Evolutionary conservation across 2,797 vertebrate species (phyloP), one percentile per base, ranked within the genome.

Genomic region (Paedocypris micromegethes): DNA sequence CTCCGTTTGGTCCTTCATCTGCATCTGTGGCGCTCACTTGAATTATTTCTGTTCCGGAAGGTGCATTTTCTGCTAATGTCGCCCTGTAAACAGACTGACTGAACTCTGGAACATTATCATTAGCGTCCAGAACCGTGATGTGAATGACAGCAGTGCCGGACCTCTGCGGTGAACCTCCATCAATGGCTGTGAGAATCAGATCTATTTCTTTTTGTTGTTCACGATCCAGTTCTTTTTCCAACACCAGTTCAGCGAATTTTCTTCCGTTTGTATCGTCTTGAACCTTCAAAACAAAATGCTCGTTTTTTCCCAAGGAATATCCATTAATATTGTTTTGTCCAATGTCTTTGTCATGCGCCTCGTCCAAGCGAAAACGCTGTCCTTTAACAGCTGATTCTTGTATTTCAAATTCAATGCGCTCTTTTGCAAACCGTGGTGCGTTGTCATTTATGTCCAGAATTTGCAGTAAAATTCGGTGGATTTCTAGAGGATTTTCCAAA

Each of bases 271-370:
- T n/a, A 0, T 6, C 9, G 0, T 56, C 76, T 66, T 78, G 77
- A 38, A 84, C 76, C 6, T 62, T 70, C 39, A 87, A 75, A 52
- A 64, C 67, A 74, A 87, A 87, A 58, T 85, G 72, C 0, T 43
- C 49, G 60, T 84, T 83, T 6, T 47, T 55, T 46, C 75, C 76
- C 9, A 86, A 73, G 23, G 63, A 66, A 57, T 87, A 87, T 37
- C 47, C 51, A 39, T 83, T 80, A 47, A 87, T 75, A 3, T 81
- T 74, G 62, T 86, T 88, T 7, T 75, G 23, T 2, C 79, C 82
- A 45, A 83, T 77, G 52, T 86, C 85, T 0, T 76, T 66, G 37
- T 86, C 85, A 0, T 78, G 68, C 0, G 84, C 85, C 3, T 83
- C 80, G 23, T 83, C 80, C 43, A 87, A 76, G 2, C 68, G 72